Percentiles rank a stretch among this genome's conserved stretches.
These are phyloP conservation scores for Physella acuta DNA, from an alignment of 1,140 invertebrate species.

Conservation along the genomic window DNA sequence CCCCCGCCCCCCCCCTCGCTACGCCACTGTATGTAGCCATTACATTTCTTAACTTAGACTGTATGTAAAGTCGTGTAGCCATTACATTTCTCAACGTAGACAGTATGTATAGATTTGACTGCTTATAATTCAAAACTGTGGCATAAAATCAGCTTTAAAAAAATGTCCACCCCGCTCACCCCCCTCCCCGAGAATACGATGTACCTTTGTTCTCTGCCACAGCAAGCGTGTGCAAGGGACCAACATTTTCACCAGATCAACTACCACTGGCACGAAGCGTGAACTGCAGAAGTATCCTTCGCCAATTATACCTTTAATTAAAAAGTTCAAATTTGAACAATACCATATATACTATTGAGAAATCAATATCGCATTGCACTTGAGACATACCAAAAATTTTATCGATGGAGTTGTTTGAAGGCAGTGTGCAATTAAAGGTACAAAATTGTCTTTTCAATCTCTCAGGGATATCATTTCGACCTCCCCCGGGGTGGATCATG, in stretches of 20 bases:
- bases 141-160: too few relatives aligned
- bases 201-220: conserved; percentile 81
- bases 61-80: too few relatives aligned
- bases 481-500: conserved; percentile 93
- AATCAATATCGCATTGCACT: too few relatives aligned
- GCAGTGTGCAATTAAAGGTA: conserved; percentile 92
- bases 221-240: conserved; percentile 82
- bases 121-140: too few relatives aligned
- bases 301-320: conserved; percentile 60
- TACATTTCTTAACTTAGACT: too few relatives aligned
- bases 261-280: conserved; percentile 76
- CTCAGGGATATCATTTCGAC: conserved; percentile 93
- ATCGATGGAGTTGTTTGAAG: conserved; percentile 82
- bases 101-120: too few relatives aligned
- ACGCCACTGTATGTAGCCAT: too few relatives aligned
- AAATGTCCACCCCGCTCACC: too few relatives aligned
- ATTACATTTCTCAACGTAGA: too few relatives aligned
- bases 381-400: conserved; percentile 76
- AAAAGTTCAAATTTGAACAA: conserved; percentile 10
- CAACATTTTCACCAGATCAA: conserved; percentile 76
- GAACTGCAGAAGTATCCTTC: conserved; percentile 56
- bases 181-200: too few relatives aligned
- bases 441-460: conserved; percentile 91
- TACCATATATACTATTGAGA: too few relatives aligned
- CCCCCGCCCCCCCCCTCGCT: too few relatives aligned